Base-by-base conservation (phyloP, 2,888 invertebrate species). In the Spodoptera exigua region DNA sequence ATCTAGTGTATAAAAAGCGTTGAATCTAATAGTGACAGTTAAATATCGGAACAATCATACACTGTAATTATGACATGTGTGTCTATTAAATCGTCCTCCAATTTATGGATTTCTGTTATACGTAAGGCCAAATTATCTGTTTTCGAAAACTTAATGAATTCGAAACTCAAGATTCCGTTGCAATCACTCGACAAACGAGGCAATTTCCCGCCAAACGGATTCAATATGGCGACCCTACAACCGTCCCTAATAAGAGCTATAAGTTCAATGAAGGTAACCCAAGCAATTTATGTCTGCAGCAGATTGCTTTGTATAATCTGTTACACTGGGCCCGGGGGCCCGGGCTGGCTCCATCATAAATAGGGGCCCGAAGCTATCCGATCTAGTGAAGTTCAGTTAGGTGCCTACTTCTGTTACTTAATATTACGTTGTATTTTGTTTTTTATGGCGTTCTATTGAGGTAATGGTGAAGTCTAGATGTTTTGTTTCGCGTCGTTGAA, bases 261-360 rank as follows among this genome's bases (percentile, higher is more conserved):
- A 79, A 82, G 81, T 77, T 81, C 79, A 80, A 78, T 81, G 82
- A 83, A 81, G 83, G 80, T 83, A 84, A 81, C 81, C 72, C 75
- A 73, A 74, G 81, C 86, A 90, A 92, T 92, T 92, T 92, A 92
- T 92, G 88, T 80, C 80, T 76, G 81, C 86, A 89, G 89, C 88
- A 80, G 90, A 91, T 91, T 90, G 89, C 82, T 78, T 67, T 62
- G 67, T 80, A 82, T 88, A 88, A 90, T 87, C 86, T 85, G 80
- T 82, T 70, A 76, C 76, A 70, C 72, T 64, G 84, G 78, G 44
- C 54, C 74, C 74, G 9, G 53, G 35, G 81, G 79, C 74, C 27
- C 27, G 27, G 27, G 27, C n/a, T 66, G 73, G 69, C 74, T 67
- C 80, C 76, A 69, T 83, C 86, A 85, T 89, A 90, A 92, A 91